phyloP scores from a whole-genome alignment of 2,888 invertebrate species.

The Cosmorhoe ocellata region DNA sequence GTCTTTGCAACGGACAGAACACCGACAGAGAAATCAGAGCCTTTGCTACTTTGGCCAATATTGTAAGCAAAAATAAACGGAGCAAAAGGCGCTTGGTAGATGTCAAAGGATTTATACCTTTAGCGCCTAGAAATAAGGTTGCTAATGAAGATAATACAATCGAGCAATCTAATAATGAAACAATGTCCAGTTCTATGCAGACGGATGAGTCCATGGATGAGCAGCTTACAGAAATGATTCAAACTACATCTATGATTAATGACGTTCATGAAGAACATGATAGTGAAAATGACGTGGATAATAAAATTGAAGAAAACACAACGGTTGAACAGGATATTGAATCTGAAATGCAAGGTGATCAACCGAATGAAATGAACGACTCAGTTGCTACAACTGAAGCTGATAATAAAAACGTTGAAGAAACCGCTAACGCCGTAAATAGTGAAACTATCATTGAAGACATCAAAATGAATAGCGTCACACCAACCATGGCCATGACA shows the following conservation, averaged over 20 bases:
- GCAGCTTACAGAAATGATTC: not conserved
- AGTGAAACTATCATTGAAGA: constrained; percentile 11
- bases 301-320: constrained; percentile 12
- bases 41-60: constrained; percentile 51
- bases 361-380: constrained; percentile 14
- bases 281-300: not conserved
- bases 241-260: not conserved
- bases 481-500: constrained; percentile 12
- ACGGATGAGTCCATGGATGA: not conserved
- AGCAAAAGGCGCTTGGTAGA: constrained; percentile 39
- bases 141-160: constrained; percentile 19
- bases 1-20: constrained; percentile 70
- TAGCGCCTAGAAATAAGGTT: constrained; percentile 8
- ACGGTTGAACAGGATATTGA: constrained; percentile 4
- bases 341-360: constrained; percentile 22
- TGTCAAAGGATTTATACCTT: constrained; percentile 5
- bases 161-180: constrained; percentile 12
- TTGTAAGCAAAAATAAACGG: constrained; percentile 42
- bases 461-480: not conserved
- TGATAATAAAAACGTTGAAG: constrained; percentile 1
- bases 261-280: constrained; percentile 1
- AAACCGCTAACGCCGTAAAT: not conserved
- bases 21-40: constrained; percentile 62
- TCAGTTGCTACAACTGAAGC: constrained; percentile 8
- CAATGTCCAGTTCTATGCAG: constrained; percentile 2